Conservation (phyloP, 1,140 invertebrate species). For the Bombus balteatus region DNA sequence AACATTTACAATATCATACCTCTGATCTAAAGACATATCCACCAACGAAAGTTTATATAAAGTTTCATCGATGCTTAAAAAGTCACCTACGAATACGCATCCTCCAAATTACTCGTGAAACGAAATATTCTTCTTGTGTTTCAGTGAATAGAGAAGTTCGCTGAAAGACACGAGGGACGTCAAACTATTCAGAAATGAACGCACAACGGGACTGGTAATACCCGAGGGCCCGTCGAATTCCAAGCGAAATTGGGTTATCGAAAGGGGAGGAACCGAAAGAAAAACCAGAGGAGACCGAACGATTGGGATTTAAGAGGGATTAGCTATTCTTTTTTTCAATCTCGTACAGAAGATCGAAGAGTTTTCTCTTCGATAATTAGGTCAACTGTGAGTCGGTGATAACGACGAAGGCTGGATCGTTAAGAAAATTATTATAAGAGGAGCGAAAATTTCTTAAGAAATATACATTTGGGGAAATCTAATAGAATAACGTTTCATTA, state of each 20-base stretch:
- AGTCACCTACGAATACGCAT: neutral
- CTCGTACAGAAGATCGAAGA: neutral
- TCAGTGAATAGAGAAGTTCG: neutral
- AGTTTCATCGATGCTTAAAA: too few species aligned
- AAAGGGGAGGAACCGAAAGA: neutral
- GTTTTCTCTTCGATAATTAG: neutral
- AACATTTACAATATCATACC: neutral
- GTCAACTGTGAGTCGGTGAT: neutral
- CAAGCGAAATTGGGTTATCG: constrained; percentile 2
- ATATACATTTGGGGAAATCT: neutral
- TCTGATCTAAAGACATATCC: too few species aligned
- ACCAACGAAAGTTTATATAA: too few species aligned
- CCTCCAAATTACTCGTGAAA: neutral
- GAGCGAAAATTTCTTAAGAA: neutral
- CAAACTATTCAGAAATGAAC: neutral
- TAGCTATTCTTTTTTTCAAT: constrained; percentile 35
- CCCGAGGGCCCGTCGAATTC: neutral
- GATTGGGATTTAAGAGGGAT: constrained; percentile 8
- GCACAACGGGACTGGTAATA: neutral
- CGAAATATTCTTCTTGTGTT: neutral
- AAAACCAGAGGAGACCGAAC: constrained; percentile 1
- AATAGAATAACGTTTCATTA: neutral
- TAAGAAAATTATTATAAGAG: neutral
- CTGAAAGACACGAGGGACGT: neutral
- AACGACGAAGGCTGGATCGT: neutral